Evolutionary conservation across 2,888 invertebrate genomes (phyloP), one percentile per base, ranked within the genome.

Genomic region (Phanerotoma sp.): DNA sequence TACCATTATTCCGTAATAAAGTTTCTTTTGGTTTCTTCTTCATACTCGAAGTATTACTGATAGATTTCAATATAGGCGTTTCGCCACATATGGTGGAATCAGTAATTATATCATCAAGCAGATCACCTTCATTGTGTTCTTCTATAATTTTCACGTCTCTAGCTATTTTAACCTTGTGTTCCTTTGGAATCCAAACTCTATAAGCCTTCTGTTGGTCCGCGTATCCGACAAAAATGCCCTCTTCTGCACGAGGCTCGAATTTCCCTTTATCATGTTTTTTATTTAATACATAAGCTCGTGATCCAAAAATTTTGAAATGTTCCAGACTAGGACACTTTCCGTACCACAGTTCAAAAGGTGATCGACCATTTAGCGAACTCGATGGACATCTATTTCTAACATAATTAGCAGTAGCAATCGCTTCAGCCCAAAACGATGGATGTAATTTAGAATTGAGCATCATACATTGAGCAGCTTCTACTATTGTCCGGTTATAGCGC

Each of bases 341-440:
- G 5, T 33, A n/a, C 6, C 6, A 33, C n/a, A 6, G 9, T 4
- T 33, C 13, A 13, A n/a, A 61, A 25, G 62, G 59, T 3, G 54
- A 58, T 45, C 45, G 33, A 9, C 52, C 50, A 1, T 49, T 38
- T n/a, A 65, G 47, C 37, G 28, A 51, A 16, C 35, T 52, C 1
- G 51, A 38, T 11, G 53, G 47, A 62, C 63, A 53, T 32, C 53
- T 41, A 21, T 65, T 69, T 38, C 52, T 54, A 40, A 62, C 32
- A 33, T 63, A 61, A 5, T 44, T 54, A 5, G 66, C 61, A 18
- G 65, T 61, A 6, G 50, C 53, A 4, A 63, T 54, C 33, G 64
- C 63, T 56, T 69, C 65, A 16, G 66, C 65, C 67, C 68, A 68
- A 49, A 68, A 66, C 11, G 37, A 15, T 42, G 41, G 35, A 6